phyloP scores from a whole-genome alignment of 2,888 invertebrate genomes.

The Chesias legatella region DNA sequence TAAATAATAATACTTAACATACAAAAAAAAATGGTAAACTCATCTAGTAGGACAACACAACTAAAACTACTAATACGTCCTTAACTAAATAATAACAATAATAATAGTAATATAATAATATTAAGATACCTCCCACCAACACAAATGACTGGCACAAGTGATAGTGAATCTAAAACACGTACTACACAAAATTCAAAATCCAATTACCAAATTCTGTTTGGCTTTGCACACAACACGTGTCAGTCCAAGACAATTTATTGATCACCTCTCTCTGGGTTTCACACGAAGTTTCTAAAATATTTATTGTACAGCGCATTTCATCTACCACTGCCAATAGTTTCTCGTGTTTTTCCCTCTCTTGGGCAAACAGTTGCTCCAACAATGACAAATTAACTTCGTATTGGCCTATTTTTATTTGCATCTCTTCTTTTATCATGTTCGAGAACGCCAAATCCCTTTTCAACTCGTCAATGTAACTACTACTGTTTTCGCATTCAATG shows the following conservation, averaged over 20 bases:
- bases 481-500: conserved; percentile 45
- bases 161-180: conserved; percentile 20
- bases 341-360: conserved; percentile 48
- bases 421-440: conserved; percentile 36
- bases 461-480: conserved; percentile 40
- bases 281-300: conserved; percentile 44
- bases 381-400: conserved; percentile 53
- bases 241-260: conserved; percentile 37
- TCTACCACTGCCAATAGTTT: conserved; percentile 42
- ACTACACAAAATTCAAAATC: conserved; percentile 25
- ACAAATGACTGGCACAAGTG: conserved; percentile 12
- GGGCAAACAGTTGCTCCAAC: conserved; percentile 45
- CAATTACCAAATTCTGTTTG: conserved; percentile 46
- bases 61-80: conserved; percentile 11
- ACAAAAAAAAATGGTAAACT: too few relatives aligned
- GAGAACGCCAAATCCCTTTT: conserved; percentile 45
- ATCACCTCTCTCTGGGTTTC: conserved; percentile 41
- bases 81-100: too few relatives aligned
- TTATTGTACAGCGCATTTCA: conserved; percentile 45
- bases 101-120: too few relatives aligned
- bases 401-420: conserved; percentile 44
- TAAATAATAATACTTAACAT: not conserved
- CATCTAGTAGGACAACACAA: too few relatives aligned
- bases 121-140: conserved; percentile 15
- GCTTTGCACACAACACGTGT: conserved; percentile 37